These are phyloP conservation scores for Lordiphosa stackelbergi DNA, from an alignment of 1,140 invertebrate species.

Conservation along the genomic window DNA sequence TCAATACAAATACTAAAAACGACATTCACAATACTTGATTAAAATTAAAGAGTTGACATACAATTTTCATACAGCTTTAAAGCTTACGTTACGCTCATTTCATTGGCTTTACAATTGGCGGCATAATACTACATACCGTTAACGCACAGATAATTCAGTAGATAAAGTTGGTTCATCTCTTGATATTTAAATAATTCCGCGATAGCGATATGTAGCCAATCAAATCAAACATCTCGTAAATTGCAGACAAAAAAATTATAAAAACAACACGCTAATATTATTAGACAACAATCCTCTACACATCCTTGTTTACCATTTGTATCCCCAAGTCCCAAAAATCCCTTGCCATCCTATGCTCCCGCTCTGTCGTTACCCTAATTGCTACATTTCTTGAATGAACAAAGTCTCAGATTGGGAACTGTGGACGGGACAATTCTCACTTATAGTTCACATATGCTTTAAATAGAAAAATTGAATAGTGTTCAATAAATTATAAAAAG, in stretches of 20 bases:
- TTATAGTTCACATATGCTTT: slow-evolving; percentile 77
- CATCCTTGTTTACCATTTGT: slow-evolving; percentile 53
- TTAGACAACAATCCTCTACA: slow-evolving; percentile 60
- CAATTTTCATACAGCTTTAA: slow-evolving; percentile 49
- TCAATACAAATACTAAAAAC: slow-evolving; percentile 48
- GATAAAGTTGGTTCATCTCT: slow-evolving; percentile 45
- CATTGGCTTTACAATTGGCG: slow-evolving; percentile 47
- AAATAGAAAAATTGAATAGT: slow-evolving; percentile 30
- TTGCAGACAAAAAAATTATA: slow-evolving; percentile 36
- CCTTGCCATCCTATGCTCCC: slow-evolving; percentile 43
- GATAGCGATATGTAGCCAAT: slow-evolving; percentile 72
- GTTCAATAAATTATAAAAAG: slow-evolving; percentile 37
- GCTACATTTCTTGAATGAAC: slow-evolving; percentile 67
- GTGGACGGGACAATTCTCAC: slow-evolving; percentile 79
- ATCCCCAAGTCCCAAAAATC: slow-evolving; percentile 38
- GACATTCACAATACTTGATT: slow-evolving; percentile 43
- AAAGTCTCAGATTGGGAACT: slow-evolving; percentile 79
- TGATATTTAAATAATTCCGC: slow-evolving; percentile 50
- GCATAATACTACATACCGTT: slow-evolving; percentile 24
- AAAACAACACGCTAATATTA: slow-evolving; percentile 43
- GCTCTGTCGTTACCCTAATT: slow-evolving; percentile 62
- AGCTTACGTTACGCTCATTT: slow-evolving; percentile 50
- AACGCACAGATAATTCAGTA: slow-evolving; percentile 63
- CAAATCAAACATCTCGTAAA: slow-evolving; percentile 32
- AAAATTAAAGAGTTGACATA: slow-evolving; percentile 12